Percentiles rank a stretch among this genome's conserved stretches.
These are phyloP conservation scores for Nowickia ferox DNA, from an alignment of 2,888 invertebrate genomes.

Conservation along the genomic window DNA sequence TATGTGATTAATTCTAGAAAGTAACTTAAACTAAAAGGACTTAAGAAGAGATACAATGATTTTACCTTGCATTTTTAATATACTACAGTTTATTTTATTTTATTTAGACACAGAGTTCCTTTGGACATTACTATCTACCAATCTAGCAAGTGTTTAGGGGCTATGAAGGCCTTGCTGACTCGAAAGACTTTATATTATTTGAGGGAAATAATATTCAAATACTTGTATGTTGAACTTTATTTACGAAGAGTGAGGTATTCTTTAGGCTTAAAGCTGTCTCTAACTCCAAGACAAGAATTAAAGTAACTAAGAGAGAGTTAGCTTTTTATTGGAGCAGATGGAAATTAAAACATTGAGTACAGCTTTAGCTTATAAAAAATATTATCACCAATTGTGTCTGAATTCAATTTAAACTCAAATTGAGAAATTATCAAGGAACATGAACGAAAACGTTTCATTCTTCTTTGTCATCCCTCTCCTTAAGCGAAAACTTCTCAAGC, in stretches of 20 bases:
- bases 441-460: conserved; percentile 5
- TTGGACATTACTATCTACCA: conserved; percentile 55
- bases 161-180: conserved; percentile 48
- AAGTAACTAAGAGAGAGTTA: not conserved
- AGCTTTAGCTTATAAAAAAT: not conserved
- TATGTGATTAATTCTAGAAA: conserved; percentile 28
- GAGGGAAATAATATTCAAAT: not conserved
- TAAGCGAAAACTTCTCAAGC: conserved; percentile 57
- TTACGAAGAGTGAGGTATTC: not conserved
- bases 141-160: conserved; percentile 62
- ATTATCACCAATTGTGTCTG: not conserved
- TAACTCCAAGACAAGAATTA: not conserved
- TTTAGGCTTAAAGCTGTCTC: not conserved
- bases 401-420: not conserved
- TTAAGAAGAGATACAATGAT: conserved; percentile 1
- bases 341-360: not conserved
- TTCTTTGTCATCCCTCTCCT: conserved; percentile 40
- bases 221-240: conserved; percentile 29
- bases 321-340: not conserved
- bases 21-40: conserved; percentile 39
- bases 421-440: not conserved
- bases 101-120: conserved; percentile 53
- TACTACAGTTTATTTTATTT: conserved; percentile 38
- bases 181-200: conserved; percentile 40
- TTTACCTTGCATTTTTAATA: conserved; percentile 47